Evolutionary conservation across 92 coral and sea anemone species (phyloP), one percentile per base, ranked within the genome.

Genomic region (Palythoa heliodiscus): DNA sequence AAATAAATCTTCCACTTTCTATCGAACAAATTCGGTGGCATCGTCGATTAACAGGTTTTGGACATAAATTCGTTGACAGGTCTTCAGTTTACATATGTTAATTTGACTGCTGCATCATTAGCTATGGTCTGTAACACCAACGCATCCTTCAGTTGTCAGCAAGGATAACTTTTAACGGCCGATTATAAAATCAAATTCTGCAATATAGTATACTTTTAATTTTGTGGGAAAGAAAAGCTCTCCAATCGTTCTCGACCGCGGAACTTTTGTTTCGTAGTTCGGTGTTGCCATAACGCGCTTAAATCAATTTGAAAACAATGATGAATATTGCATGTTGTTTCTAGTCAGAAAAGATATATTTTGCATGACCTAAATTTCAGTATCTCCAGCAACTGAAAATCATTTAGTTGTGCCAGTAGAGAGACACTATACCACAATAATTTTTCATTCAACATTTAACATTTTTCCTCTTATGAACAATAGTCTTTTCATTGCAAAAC

Each of bases 271-370:
- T n/a, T 66, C 57, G 70, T 24, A 80, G 38, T 47, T 22, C 57
- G 20, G 23, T 20, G 74, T 66, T 68, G 61, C 84, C 58, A 80
- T 80, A 47, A 67, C 73, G 1, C 54, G 39, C 2, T 63, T 79
- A 47, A 12, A 66, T 60, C 11, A 47, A 25, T 64, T 43, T 40
- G 9, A 19, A 77, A 64, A 79, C 15, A 29, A 20, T 47, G 23
- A 80, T 63, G 64, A 80, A 80, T 80, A 64, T 67, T 80, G 47
- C 11, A 80, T 80, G 16, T 58, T 25, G 83, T 17, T 63, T 53
- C 73, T 15, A 23, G 55, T 25, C 14, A 80, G 14, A 80, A 80
- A 66, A 10, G 73, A 80, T 80, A 78, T 60, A 25, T 78, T 20
- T 60, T 61, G 12, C 38, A 61, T 4, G 39, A 58, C 35, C 37